Percentiles rank a stretch among this genome's conserved stretches.
phyloP scores from a whole-genome alignment of 1,140 invertebrate species.

The Asbolus verrucosus region DNA sequence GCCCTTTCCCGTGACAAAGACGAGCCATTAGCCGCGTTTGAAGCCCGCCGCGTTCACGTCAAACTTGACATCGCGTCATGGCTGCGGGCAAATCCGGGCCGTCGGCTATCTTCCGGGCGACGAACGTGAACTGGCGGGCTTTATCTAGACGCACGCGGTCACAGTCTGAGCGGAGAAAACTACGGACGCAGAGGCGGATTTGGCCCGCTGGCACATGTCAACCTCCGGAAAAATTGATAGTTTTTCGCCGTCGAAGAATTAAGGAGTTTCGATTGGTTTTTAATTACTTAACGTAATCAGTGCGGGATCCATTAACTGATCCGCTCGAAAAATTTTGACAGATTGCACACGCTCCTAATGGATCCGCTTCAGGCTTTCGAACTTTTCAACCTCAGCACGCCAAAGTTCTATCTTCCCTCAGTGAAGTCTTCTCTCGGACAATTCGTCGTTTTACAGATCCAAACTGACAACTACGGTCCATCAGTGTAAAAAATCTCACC shows the following conservation, averaged over 20 bases:
- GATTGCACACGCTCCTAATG: too few species aligned
- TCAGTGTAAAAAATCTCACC: too few species aligned
- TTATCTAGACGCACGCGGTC: neutral
- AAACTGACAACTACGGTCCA: too few species aligned
- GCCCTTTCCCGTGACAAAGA: slow-evolving; percentile 55
- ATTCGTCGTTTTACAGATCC: too few species aligned
- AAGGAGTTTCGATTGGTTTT: neutral
- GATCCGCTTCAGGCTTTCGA: too few species aligned
- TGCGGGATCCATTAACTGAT: too few species aligned
- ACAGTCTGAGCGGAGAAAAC: neutral
- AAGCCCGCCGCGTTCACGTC: slow-evolving; percentile 55
- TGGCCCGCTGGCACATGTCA: neutral
- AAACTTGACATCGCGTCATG: slow-evolving; percentile 61
- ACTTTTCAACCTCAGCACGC: too few species aligned
- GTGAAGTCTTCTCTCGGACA: too few species aligned
- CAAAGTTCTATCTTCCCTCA: too few species aligned
- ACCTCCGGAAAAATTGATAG: neutral
- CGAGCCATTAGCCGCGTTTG: slow-evolving; percentile 60
- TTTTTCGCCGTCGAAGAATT: neutral
- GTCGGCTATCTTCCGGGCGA: slow-evolving; percentile 56
- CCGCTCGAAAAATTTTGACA: too few species aligned
- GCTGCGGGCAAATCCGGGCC: slow-evolving; percentile 59
- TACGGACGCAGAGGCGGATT: neutral
- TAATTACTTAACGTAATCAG: too few species aligned
- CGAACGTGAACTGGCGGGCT: slow-evolving; percentile 30